These are phyloP conservation scores for Drosophila suzukii DNA, from an alignment of 1,140 invertebrate genomes.

Conservation along the genomic window DNA sequence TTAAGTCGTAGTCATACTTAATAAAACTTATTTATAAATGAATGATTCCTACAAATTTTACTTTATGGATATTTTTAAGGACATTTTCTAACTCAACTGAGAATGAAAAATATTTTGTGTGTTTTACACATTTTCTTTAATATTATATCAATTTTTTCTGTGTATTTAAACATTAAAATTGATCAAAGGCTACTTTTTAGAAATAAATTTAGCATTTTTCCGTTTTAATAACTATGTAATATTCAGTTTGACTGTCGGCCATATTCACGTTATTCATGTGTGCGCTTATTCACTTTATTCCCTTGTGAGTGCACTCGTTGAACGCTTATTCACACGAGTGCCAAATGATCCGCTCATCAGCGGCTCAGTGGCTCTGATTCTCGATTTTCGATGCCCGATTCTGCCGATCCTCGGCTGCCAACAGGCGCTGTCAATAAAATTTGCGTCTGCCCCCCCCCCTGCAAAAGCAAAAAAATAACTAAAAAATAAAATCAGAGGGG, in stretches of 20 bases:
- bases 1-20: too few species aligned
- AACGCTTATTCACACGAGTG: slow-evolving; percentile 69
- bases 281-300: neutral
- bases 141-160: too few species aligned
- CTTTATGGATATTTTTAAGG: too few species aligned
- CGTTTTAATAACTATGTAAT: neutral
- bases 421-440: slow-evolving; percentile 79
- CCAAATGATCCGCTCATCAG: slow-evolving; percentile 61
- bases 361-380: slow-evolving; percentile 37
- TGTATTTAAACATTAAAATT: too few species aligned
- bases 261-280: neutral
- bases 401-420: slow-evolving; percentile 58
- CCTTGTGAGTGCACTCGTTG: slow-evolving; percentile 5
- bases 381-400: slow-evolving; percentile 27
- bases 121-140: too few species aligned
- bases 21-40: too few species aligned
- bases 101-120: too few species aligned
- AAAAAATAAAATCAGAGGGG: neutral
- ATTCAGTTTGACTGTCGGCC: neutral
- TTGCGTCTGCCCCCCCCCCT: slow-evolving; percentile 56
- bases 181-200: too few species aligned
- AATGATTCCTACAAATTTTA: too few species aligned
- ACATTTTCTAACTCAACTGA: too few species aligned
- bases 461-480: neutral
- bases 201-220: too few species aligned